phyloP scores from a whole-genome alignment of 2,113 vertebrate species.

The Bambusicola thoracicus region DNA sequence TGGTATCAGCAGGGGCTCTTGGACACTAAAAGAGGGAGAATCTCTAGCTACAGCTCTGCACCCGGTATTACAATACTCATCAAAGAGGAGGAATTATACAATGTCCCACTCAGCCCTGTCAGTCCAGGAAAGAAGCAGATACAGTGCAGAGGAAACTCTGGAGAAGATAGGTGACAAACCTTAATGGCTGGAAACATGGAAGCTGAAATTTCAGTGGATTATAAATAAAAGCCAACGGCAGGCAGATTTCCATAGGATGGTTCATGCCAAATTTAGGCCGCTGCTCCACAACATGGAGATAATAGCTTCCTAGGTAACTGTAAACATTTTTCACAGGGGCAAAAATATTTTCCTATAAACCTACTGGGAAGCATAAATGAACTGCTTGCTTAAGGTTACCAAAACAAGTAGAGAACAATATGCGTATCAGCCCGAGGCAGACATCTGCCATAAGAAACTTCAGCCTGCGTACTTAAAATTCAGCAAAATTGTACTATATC shows the following conservation, averaged over 20 bases:
- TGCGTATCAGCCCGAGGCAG: background rate
- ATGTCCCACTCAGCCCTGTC: background rate
- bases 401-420: background rate
- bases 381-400: background rate
- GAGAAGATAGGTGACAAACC: background rate
- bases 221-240: conserved; percentile 5
- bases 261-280: background rate
- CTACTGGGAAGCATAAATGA: background rate
- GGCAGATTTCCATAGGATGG: conserved; percentile 8
- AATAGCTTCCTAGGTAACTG: conserved; percentile 5
- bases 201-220: background rate
- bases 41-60: conserved; percentile 6
- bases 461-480: background rate
- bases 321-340: background rate
- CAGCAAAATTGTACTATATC: background rate
- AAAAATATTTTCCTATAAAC: conserved; percentile 4
- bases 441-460: background rate
- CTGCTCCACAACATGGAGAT: conserved; percentile 7
- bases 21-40: conserved; percentile 30
- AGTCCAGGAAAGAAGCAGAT: background rate
- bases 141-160: background rate
- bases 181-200: background rate
- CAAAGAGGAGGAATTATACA: conserved; percentile 5
- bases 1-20: conserved; percentile 31
- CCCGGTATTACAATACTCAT: background rate